Base-by-base conservation (phyloP, 1,140 invertebrate species). In the Macrobrachium nipponense region DNA sequence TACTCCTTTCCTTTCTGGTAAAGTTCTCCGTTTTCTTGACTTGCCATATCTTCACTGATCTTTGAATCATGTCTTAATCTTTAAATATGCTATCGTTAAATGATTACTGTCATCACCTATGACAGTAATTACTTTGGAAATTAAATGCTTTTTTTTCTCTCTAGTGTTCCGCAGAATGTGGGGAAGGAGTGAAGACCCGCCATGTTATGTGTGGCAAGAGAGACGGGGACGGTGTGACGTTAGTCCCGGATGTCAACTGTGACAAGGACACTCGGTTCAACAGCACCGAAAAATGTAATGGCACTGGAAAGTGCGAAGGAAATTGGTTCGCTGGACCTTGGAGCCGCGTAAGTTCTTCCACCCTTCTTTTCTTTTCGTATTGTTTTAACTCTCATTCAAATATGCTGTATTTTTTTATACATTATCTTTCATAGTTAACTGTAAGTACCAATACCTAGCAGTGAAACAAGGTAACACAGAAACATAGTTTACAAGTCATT, bases 121-220 rank as follows among this genome's bases (percentile, higher is more conserved):
- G n/a, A n/a, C n/a, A n/a, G n/a, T n/a, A n/a, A n/a, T n/a, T n/a
- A 11, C 43, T 17, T 18, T 73, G 14, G 6, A 20, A 72, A 72
- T n/a, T 44, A 51, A 44, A 20, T 59, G 44, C 27, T 59, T 51
- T 51, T 51, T 2, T 12, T 73, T 73, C n/a, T 58, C 23, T 27
- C 5, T 51, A 85, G 83, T 85, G 83, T 18, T 85, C 83, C 20
- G 23, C 64, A 60, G 64, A 79, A 6, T 80, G 83, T 73, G 83
- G 83, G 3, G 61, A 81, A 17, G 88, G 88, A 18, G 62, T 88
- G 0, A 94, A 78, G 92, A 93, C 15, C 92, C 93, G 12, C 93
- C 93, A 90, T 23, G 88, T 88, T 20, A 78, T 87, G 23, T 89
- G 88, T 77, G 88, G 85, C 4, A 8, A n/a, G n/a, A 60, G 70